phyloP scores from a whole-genome alignment of 2,113 vertebrate species.

The Heliornis fulica region DNA sequence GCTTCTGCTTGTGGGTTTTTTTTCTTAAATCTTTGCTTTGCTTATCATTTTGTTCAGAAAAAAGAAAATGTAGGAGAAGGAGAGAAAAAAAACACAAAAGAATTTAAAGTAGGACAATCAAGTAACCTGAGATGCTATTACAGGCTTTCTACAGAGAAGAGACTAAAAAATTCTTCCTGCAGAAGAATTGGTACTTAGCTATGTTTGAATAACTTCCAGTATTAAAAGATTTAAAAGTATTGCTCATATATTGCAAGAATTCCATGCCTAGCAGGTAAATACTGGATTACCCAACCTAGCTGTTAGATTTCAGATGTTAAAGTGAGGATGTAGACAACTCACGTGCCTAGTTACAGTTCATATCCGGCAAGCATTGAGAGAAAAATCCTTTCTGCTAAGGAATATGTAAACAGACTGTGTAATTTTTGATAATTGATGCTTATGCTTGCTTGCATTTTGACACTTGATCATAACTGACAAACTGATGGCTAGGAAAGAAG shows the following conservation, averaged over 20 bases:
- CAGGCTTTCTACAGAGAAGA: background rate
- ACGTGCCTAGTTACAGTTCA: background rate
- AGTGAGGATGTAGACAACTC: background rate
- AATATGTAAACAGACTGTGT: background rate
- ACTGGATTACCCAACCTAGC: background rate
- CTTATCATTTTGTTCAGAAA: background rate
- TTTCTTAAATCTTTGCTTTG: background rate
- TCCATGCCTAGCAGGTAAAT: conserved; percentile 23
- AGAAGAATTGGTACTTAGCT: background rate
- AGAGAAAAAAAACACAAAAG: background rate
- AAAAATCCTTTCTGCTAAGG: conserved; percentile 3
- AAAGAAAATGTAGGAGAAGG: background rate
- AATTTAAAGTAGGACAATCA: background rate
- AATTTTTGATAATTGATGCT: conserved; percentile 24
- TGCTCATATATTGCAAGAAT: background rate
- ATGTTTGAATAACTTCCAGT: background rate
- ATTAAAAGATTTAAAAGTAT: conserved; percentile 8
- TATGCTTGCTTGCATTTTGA: conserved; percentile 16
- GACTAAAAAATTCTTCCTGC: background rate
- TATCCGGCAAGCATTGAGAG: background rate
- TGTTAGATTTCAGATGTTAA: conserved; percentile 11
- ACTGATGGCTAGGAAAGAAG: background rate
- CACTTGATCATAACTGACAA: conserved; percentile 14
- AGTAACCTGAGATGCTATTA: background rate
- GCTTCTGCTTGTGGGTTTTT: background rate